Percentiles rank a stretch among this genome's conserved stretches.
phyloP scores from a whole-genome alignment of 2,888 invertebrate species.

The Allolobophora icterica region DNA sequence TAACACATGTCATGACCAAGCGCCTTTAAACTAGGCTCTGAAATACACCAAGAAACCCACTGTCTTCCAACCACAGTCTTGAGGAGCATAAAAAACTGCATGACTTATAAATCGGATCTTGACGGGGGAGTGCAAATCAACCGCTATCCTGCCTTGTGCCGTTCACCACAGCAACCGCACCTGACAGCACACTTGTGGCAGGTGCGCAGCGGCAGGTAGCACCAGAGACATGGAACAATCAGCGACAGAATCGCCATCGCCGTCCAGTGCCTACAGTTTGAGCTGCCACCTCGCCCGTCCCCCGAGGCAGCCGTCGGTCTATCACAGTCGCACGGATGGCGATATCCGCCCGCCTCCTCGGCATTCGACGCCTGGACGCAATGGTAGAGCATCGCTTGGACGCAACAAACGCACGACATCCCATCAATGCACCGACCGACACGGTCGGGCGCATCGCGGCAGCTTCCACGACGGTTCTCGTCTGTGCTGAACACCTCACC shows the following conservation, averaged over 20 bases:
- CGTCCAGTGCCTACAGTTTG: slow-evolving; percentile 77
- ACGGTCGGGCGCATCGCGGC: slow-evolving; percentile 79
- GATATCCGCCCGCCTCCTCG: slow-evolving; percentile 67
- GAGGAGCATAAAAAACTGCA: not conserved
- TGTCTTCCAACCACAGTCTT: not conserved
- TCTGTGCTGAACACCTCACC: slow-evolving; percentile 76
- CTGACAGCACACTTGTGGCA: slow-evolving; percentile 82
- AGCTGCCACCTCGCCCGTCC: slow-evolving; percentile 68
- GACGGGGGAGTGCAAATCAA: not conserved
- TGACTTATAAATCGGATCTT: not conserved
- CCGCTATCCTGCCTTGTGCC: slow-evolving; percentile 24
- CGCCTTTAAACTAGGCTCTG: not conserved
- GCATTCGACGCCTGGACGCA: slow-evolving; percentile 90
- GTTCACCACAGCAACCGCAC: slow-evolving; percentile 74
- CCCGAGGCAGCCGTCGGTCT: slow-evolving; percentile 62
- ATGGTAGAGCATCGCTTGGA: slow-evolving; percentile 89
- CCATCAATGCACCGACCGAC: slow-evolving; percentile 78
- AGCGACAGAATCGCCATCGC: slow-evolving; percentile 83
- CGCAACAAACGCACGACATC: slow-evolving; percentile 84
- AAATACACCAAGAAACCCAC: not conserved
- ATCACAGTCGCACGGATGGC: slow-evolving; percentile 74
- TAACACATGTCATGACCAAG: not conserved
- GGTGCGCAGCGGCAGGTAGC: slow-evolving; percentile 85
- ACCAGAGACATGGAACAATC: slow-evolving; percentile 90
- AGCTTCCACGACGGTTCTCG: slow-evolving; percentile 63